Base-by-base conservation (phyloP, 2,888 invertebrate species). In the Eubasilissa splendida region DNA sequence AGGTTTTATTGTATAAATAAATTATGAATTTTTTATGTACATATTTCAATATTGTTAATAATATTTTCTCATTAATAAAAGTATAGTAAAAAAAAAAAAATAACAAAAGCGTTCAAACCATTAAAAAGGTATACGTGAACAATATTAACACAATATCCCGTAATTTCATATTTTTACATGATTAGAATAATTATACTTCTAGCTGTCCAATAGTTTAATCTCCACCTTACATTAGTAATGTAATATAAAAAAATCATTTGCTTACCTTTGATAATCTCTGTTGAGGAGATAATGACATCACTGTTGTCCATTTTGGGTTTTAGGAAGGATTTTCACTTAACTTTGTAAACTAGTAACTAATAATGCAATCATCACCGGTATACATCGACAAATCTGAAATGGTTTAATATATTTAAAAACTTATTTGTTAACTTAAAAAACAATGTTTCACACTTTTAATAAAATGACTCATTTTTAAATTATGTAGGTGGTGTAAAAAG, bases 221-320 rank as follows among this genome's bases (percentile, higher is more conserved):
- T 42, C 42, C 42, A 42, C 7, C 42, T 42, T 42, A 42, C 42
- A 42, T 42, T 42, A 5, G 4, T 5, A 42, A 7, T 42, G 4
- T 5, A 42, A 42, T 42, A 42, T 4, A 42, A 7, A 42, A n/a
- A 42, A 42, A 42, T 42, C 42, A 42, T 50, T 52, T 5, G 66
- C 7, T 88, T 89, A 93, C 93, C 93, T 92, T 92, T 92, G 83
- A 93, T 92, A 84, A 93, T 92, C 87, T 93, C 93, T 33, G 92
- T 92, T 77, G 93, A 92, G 86, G 92, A 92, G 86, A 93, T 89
- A 84, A 93, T 89, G 85, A 92, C 90, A 86, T 92, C 92, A 85
- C 84, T 88, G 54, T 90, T 90, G 87, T 90, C 90, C 90, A 90
- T 91, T 84, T 88, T 90, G 84, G 52, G 70, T 31, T 63, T 63